Percentiles rank a stretch among this genome's conserved stretches.
Conservation (phyloP, 2,888 invertebrate genomes). For the Cataglyphis rosenhaueri region DNA sequence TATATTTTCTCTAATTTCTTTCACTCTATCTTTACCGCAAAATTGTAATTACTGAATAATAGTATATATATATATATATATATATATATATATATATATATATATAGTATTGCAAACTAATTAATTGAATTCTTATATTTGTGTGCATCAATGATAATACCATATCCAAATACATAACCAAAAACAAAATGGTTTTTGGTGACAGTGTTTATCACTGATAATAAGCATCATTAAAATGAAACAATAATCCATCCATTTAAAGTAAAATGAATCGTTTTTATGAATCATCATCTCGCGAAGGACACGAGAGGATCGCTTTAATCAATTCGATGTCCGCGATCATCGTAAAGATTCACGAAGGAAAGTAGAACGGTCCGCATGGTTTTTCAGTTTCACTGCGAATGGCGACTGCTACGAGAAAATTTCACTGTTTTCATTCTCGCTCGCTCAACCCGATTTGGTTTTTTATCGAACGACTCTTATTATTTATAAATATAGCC, state of each 20-base stretch:
- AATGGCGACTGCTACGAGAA: slow-evolving; percentile 30
- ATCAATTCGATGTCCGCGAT: slow-evolving; percentile 30
- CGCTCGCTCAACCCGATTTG: slow-evolving; percentile 26
- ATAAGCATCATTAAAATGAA: background rate
- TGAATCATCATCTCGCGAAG: slow-evolving; percentile 47
- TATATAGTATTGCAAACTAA: background rate
- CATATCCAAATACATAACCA: background rate
- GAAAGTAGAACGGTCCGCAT: slow-evolving; percentile 65
- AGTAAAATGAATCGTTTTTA: slow-evolving; percentile 21
- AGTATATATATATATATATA: background rate
- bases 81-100: background rate
- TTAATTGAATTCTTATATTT: background rate
- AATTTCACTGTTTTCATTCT: slow-evolving; percentile 68
- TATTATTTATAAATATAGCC: slow-evolving; percentile 47
- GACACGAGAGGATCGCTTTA: slow-evolving; percentile 24
- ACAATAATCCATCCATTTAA: background rate
- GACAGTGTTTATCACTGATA: background rate
- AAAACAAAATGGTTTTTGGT: background rate
- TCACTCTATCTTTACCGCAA: background rate
- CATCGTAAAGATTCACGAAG: slow-evolving; percentile 52
- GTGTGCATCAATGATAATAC: background rate
- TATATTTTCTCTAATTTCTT: background rate
- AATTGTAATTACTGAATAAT: background rate
- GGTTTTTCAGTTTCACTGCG: slow-evolving; percentile 60
- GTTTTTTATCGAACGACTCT: slow-evolving; percentile 33